phyloP scores from a whole-genome alignment of 2,888 invertebrate genomes.

The Saturnia japonica region DNA sequence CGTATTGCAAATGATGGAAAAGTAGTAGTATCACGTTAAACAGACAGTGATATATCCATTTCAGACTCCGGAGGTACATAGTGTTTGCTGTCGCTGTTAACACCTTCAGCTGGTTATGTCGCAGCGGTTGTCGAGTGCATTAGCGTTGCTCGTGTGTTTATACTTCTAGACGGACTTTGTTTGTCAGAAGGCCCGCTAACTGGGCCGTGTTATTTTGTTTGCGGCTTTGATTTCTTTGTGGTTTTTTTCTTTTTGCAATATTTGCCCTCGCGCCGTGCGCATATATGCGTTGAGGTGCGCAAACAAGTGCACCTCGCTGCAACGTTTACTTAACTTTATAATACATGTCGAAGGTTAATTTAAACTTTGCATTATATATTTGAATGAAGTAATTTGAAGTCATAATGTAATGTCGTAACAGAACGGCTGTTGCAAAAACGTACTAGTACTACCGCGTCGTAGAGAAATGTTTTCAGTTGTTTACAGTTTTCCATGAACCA shows the following conservation, averaged over 20 bases:
- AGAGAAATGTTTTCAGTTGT: no score
- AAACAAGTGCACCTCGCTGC: neutral
- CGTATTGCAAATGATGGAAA: no score
- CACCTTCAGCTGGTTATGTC: neutral
- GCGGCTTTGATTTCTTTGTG: neutral
- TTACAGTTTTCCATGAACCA: no score
- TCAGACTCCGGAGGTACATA: neutral
- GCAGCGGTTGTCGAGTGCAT: neutral
- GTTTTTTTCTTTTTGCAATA: constrained; percentile 1
- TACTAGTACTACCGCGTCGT: no score
- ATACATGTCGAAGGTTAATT: neutral
- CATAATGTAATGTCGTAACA: no score
- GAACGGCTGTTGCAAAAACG: no score
- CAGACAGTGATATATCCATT: neutral
- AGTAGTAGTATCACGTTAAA: neutral
- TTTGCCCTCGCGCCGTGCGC: neutral
- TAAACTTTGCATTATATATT: neutral
- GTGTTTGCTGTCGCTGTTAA: constrained; percentile 9
- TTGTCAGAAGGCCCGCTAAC: neutral
- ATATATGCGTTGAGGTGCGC: neutral
- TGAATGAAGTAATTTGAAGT: no score
- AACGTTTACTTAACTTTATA: constrained; percentile 1
- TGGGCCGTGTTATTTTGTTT: neutral
- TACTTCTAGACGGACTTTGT: neutral
- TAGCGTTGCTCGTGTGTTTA: constrained; percentile 5